Conservation (phyloP, 2,888 invertebrate genomes). For the Scaptomyza flava region DNA sequence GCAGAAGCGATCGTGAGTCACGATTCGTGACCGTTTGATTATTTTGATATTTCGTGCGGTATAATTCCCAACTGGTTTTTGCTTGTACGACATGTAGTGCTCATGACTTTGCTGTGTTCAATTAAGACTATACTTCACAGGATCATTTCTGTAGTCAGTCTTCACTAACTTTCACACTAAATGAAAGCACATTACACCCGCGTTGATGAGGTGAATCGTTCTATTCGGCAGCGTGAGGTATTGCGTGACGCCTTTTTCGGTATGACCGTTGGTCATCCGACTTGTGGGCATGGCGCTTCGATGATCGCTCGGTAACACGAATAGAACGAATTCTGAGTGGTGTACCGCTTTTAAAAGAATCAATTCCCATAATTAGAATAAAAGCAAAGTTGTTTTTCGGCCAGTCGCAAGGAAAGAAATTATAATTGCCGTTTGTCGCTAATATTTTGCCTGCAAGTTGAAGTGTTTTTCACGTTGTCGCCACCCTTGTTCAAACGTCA, state of each 20-base stretch:
- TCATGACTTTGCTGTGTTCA: conserved; percentile 10
- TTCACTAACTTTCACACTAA: conserved; percentile 86
- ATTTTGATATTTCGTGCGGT: background rate
- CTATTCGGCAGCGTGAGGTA: conserved; percentile 86
- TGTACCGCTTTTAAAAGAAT: conserved; percentile 52
- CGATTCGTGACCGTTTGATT: too few species aligned
- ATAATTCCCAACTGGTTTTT: conserved; percentile 66
- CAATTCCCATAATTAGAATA: conserved; percentile 41
- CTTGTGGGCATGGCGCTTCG: conserved; percentile 51
- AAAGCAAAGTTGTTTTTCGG: too few species aligned
- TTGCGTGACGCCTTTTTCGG: conserved; percentile 38
- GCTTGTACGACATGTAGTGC: background rate
- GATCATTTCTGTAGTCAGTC: conserved; percentile 89
- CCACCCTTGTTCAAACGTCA: background rate
- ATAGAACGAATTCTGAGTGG: conserved; percentile 80
- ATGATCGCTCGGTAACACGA: conserved; percentile 76
- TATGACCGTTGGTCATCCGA: conserved; percentile 15
- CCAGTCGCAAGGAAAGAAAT: conserved; percentile 29
- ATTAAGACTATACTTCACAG: conserved; percentile 86
- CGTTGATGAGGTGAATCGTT: conserved; percentile 86
- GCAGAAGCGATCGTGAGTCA: too few species aligned
- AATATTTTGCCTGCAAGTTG: conserved; percentile 33
- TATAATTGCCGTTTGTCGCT: conserved; percentile 23
- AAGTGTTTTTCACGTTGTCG: conserved; percentile 24
- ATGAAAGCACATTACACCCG: conserved; percentile 85